phyloP scores from a whole-genome alignment of 2,888 invertebrate species.

The Aporophyla lueneburgensis region DNA sequence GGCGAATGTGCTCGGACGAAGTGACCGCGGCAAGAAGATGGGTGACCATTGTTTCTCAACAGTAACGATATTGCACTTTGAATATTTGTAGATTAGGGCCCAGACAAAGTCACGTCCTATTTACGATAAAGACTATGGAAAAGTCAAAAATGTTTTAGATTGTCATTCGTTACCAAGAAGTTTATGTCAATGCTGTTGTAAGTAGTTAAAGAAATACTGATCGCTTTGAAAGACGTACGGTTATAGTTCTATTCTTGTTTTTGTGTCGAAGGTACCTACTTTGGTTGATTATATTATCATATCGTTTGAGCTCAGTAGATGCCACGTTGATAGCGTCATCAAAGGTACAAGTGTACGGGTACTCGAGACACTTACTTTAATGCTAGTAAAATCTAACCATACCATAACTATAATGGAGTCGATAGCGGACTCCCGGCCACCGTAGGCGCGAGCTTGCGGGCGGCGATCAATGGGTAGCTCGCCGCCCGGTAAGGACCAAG shows the following conservation, averaged over 20 bases:
- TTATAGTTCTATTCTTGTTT: background rate
- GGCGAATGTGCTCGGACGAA: background rate
- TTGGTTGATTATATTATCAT: background rate
- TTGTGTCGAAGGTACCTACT: background rate
- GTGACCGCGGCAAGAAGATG: slow-evolving; percentile 8
- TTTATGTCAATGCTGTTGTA: background rate
- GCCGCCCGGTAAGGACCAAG: no score
- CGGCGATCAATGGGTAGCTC: no score
- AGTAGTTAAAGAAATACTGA: background rate
- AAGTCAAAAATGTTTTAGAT: background rate
- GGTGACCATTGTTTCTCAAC: background rate
- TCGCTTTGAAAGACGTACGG: background rate
- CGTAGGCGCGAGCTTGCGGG: no score
- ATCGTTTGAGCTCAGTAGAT: background rate
- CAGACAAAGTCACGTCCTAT: background rate
- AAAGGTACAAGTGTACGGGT: background rate
- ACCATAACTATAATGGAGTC: no score
- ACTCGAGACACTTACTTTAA: background rate
- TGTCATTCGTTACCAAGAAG: background rate
- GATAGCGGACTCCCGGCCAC: no score
- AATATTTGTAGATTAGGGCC: background rate
- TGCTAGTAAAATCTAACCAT: background rate
- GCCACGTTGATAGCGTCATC: background rate
- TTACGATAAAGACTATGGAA: background rate
- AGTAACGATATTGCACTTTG: background rate